Conservation (phyloP, 2,113 vertebrate species). For the Pedetes capensis region DNA sequence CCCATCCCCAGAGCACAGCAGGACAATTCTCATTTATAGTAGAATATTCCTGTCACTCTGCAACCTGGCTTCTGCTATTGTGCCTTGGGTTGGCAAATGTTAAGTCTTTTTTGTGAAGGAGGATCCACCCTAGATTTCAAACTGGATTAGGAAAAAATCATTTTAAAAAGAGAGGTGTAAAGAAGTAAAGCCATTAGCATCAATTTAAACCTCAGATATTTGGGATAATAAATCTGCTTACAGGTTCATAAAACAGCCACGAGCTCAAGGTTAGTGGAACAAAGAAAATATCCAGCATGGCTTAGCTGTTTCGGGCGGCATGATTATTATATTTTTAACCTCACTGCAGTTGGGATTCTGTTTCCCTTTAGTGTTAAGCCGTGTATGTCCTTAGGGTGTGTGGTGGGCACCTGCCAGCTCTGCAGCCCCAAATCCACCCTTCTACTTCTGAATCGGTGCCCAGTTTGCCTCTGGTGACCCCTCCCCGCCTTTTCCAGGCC, state of each 20-base stretch:
- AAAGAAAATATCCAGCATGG: not conserved
- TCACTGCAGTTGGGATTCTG: not conserved
- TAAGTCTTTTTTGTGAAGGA: slow-evolving; percentile 9
- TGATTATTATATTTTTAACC: not conserved
- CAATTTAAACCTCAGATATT: slow-evolving; percentile 41
- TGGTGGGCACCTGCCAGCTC: not conserved
- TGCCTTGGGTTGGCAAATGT: not conserved
- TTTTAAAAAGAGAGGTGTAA: slow-evolving; percentile 27
- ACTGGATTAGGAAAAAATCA: not conserved
- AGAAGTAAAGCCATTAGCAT: slow-evolving; percentile 37
- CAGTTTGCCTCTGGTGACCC: fast-evolving
- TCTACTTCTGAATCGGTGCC: not conserved
- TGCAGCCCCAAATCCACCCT: not conserved
- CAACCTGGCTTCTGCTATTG: not conserved
- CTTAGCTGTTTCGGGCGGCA: not conserved
- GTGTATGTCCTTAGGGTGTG: not conserved
- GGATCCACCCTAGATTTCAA: not conserved
- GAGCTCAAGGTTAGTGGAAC: slow-evolving; percentile 40
- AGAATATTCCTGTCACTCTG: not conserved
- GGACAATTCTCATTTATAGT: not conserved
- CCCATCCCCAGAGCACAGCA: not conserved
- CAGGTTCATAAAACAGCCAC: not conserved
- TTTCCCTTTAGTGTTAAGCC: not conserved
- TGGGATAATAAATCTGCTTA: slow-evolving; percentile 52
- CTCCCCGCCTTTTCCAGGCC: not conserved